phyloP scores from a whole-genome alignment of 2,113 vertebrate species.

The Cynopterus brachyotis region DNA sequence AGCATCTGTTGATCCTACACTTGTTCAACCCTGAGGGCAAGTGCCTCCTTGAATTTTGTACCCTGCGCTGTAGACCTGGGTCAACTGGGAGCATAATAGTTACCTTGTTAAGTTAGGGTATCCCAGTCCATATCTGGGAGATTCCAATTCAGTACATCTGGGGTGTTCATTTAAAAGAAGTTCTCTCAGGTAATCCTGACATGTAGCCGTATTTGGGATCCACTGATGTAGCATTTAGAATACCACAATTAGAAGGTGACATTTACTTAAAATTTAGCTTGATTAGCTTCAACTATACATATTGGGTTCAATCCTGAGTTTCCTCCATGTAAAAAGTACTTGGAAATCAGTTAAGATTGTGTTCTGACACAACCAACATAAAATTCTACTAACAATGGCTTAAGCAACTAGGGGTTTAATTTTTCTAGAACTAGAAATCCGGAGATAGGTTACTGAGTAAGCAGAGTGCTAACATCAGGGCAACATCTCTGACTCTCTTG shows the following conservation, averaged over 20 bases:
- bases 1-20: too few relatives aligned
- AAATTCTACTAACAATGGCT: not conserved
- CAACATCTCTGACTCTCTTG: not conserved
- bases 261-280: not conserved
- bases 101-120: not conserved
- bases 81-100: not conserved
- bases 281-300: not conserved
- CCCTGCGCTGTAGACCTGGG: not conserved
- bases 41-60: not conserved
- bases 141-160: not conserved
- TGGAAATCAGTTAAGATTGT: not conserved
- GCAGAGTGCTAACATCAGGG: not conserved
- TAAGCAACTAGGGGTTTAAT: not conserved
- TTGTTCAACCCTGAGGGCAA: not conserved
- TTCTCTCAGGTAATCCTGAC: not conserved
- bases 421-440: not conserved
- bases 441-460: not conserved
- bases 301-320: not conserved
- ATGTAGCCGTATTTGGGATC: not conserved
- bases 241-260: not conserved
- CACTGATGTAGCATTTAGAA: not conserved
- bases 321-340: constrained; percentile 3
- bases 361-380: not conserved
- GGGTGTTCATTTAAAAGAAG: not conserved
- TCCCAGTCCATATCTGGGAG: not conserved